These are phyloP conservation scores for Psilopogon haemacephalus DNA, from an alignment of 2,113 vertebrate genomes.

Conservation along the genomic window DNA sequence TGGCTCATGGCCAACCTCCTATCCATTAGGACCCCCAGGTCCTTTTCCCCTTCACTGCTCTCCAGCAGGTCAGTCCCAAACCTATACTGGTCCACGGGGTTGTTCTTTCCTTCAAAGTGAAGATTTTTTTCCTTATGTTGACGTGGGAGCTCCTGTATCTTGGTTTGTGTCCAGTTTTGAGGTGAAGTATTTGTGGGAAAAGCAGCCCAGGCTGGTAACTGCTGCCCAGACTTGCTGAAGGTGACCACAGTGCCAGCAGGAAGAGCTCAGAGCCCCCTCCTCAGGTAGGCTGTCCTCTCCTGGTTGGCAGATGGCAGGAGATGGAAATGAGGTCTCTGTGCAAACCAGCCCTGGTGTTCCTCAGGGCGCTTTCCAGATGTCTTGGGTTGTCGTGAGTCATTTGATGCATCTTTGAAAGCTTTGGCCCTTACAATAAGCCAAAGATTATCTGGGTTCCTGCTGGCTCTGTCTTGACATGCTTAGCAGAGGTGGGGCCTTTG, in stretches of 20 bases:
- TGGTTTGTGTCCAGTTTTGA: too few relatives aligned
- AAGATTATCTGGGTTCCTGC: not conserved
- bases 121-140: too few relatives aligned
- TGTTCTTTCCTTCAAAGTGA: too few relatives aligned
- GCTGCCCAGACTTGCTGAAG: not conserved
- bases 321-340: not conserved
- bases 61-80: too few relatives aligned
- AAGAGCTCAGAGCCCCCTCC: not conserved
- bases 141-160: too few relatives aligned
- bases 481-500: not conserved
- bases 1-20: too few relatives aligned
- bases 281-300: not conserved
- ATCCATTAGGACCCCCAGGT: too few relatives aligned
- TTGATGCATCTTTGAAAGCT: not conserved
- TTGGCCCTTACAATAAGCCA: not conserved
- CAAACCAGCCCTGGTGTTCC: conserved; percentile 18
- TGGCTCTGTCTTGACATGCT: not conserved
- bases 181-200: not conserved
- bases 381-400: not conserved
- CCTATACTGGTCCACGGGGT: too few relatives aligned
- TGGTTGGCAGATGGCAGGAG: not conserved
- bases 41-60: too few relatives aligned
- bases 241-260: not conserved
- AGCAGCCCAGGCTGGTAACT: not conserved
- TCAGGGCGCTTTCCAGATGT: not conserved